Conservation (phyloP, 2,888 invertebrate species). For the Apotomis turbidana region DNA sequence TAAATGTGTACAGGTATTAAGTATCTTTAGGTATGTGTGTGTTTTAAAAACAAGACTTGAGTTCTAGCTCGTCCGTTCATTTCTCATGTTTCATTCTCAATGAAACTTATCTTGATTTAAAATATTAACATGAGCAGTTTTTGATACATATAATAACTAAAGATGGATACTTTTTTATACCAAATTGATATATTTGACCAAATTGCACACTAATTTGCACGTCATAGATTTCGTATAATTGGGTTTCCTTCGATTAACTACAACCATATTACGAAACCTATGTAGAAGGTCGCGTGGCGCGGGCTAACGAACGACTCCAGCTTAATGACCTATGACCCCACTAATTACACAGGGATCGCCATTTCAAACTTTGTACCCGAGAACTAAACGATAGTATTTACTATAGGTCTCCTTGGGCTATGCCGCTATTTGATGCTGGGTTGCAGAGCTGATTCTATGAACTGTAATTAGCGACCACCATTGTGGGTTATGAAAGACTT, state of each 20-base stretch:
- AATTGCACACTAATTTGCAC: constrained; percentile 3
- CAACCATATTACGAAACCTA: constrained; percentile 53
- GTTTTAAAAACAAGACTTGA: no score
- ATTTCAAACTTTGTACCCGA: constrained; percentile 1
- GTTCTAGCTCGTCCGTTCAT: no score
- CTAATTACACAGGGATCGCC: constrained; percentile 33
- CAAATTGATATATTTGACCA: neutral
- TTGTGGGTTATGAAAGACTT: constrained; percentile 37
- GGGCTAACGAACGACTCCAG: constrained; percentile 22
- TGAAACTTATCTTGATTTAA: no score
- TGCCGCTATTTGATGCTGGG: neutral
- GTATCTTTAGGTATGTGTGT: no score
- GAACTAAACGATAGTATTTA: neutral
- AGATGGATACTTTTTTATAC: neutral
- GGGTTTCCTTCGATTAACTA: constrained; percentile 11
- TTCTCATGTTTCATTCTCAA: no score
- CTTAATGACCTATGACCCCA: constrained; percentile 36
- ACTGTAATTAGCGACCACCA: constrained; percentile 26
- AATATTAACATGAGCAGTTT: no score
- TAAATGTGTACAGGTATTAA: no score
- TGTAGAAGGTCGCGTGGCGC: constrained; percentile 49
- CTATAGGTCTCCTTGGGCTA: neutral
- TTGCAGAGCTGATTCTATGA: constrained; percentile 11
- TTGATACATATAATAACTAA: no score
- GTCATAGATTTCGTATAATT: neutral